These are phyloP conservation scores for Torymus auratus DNA, from an alignment of 2,888 invertebrate species.

Conservation along the genomic window DNA sequence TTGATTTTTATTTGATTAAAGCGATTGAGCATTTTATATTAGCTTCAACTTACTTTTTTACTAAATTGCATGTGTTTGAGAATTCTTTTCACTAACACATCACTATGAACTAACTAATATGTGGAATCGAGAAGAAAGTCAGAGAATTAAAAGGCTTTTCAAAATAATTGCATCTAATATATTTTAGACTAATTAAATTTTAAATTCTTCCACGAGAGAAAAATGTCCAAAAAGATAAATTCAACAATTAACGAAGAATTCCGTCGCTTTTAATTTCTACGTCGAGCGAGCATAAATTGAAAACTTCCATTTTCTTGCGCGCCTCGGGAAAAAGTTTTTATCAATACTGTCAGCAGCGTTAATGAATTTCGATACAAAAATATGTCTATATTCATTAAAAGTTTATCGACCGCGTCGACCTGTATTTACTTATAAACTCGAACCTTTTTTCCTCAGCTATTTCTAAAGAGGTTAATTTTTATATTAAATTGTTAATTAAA, in stretches of 20 bases:
- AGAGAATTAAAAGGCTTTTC: no score
- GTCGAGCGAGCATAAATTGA: slow-evolving; percentile 17
- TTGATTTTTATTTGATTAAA: no score
- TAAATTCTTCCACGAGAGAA: not conserved
- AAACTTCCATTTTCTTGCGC: slow-evolving; percentile 21
- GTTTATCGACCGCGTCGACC: slow-evolving; percentile 12
- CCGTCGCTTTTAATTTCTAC: not conserved
- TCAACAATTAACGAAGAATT: not conserved
- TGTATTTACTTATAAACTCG: slow-evolving; percentile 9
- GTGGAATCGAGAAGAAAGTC: no score
- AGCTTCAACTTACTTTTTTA: no score
- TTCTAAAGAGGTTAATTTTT: not conserved
- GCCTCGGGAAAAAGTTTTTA: slow-evolving; percentile 31
- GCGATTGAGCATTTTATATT: no score
- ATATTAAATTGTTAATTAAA: slow-evolving; percentile 32
- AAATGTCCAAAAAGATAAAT: not conserved
- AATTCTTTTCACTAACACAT: not conserved
- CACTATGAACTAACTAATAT: no score
- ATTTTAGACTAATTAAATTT: no score
- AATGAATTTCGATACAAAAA: slow-evolving; percentile 22
- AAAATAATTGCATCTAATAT: no score
- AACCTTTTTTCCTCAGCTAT: slow-evolving; percentile 13
- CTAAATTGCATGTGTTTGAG: no score
- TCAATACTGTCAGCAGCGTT: slow-evolving; percentile 22
- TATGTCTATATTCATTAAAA: slow-evolving; percentile 4